Conservation (phyloP, 2,888 invertebrate species). For the Lithosia quadra region DNA sequence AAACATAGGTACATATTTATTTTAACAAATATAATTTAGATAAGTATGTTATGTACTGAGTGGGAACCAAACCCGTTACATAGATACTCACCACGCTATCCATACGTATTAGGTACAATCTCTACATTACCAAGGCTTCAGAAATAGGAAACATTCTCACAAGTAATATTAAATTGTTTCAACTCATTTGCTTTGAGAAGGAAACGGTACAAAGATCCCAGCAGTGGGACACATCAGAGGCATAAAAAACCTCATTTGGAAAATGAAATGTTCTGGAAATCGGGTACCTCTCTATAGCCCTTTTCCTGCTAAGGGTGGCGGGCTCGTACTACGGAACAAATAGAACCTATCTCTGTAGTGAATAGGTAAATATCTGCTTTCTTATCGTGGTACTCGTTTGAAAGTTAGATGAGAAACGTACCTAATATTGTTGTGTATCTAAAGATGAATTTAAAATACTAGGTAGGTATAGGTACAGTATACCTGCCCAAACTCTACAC, state of each 20-base stretch:
- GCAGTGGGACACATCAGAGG: constrained; percentile 13
- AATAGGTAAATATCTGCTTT: not conserved
- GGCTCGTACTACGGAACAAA: not conserved
- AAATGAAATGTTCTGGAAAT: constrained; percentile 27
- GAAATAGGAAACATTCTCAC: not conserved
- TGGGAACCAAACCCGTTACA: too few species aligned
- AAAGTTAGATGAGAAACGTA: not conserved
- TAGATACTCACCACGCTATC: too few species aligned
- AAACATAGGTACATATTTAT: too few species aligned
- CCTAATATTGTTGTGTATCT: too few species aligned
- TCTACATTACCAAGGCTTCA: not conserved
- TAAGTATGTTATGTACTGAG: too few species aligned
- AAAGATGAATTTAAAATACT: too few species aligned
- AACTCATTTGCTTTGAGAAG: constrained; percentile 16
- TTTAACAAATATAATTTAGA: too few species aligned
- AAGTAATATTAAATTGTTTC: constrained; percentile 14
- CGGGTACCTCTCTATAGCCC: constrained; percentile 15
- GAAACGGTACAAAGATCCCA: constrained; percentile 4
- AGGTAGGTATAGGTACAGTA: too few species aligned
- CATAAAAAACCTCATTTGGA: constrained; percentile 21
- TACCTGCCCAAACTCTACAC: too few species aligned
- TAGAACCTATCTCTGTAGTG: not conserved
- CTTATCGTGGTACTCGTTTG: not conserved
- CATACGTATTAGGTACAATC: not conserved
- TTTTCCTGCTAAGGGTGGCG: constrained; percentile 12